These are phyloP conservation scores for Phoronis australis DNA, from an alignment of 2,888 invertebrate species.

Conservation along the genomic window DNA sequence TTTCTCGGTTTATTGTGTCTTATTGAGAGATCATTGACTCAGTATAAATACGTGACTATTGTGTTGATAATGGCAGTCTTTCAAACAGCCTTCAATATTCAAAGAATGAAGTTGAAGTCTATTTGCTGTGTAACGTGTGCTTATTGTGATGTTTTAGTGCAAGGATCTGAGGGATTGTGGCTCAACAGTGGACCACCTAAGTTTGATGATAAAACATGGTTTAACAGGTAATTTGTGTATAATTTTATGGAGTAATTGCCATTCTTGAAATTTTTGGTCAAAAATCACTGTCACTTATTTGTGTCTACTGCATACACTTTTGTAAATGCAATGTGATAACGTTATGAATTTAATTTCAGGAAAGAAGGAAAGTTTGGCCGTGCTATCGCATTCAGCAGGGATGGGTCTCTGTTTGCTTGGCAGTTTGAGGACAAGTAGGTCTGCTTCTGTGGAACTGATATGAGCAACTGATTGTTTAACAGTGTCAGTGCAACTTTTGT, in stretches of 20 bases:
- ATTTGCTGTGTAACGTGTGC: not conserved
- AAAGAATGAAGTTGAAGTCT: too few species aligned
- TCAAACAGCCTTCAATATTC: too few species aligned
- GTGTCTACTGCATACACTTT: too few species aligned
- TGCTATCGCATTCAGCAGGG: constrained; percentile 26
- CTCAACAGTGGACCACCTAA: constrained; percentile 27
- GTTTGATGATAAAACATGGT: constrained; percentile 15
- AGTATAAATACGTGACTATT: too few species aligned
- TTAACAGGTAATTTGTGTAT: constrained; percentile 19
- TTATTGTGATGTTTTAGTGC: constrained; percentile 19
- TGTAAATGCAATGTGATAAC: too few species aligned
- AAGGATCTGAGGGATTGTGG: constrained; percentile 30
- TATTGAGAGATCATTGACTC: too few species aligned
- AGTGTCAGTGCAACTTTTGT: too few species aligned
- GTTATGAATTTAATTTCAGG: constrained; percentile 16
- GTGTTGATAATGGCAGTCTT: too few species aligned
- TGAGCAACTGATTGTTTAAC: not conserved
- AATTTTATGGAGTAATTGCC: too few species aligned
- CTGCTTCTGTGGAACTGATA: not conserved
- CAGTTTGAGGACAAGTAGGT: constrained; percentile 29
- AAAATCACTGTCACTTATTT: too few species aligned
- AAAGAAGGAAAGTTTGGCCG: constrained; percentile 22
- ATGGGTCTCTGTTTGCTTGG: constrained; percentile 33
- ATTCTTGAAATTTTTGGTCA: too few species aligned
- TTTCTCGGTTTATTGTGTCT: too few species aligned